Evolutionary conservation across 2,888 invertebrate species (phyloP), one percentile per base, ranked within the genome.

Genomic region (Erebia aethiops): DNA sequence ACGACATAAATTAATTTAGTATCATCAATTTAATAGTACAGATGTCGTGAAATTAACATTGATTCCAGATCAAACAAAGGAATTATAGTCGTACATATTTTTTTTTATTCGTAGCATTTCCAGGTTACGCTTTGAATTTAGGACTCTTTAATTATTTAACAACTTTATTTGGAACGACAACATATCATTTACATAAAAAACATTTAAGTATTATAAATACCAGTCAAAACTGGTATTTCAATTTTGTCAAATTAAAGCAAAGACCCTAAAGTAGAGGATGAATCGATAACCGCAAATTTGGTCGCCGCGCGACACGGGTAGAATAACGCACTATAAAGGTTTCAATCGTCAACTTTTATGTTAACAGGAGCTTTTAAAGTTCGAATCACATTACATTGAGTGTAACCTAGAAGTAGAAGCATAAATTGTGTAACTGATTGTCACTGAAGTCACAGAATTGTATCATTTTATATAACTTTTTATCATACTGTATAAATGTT

Each of bases 201-300:
- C n/a, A 21, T 49, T 49, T 62, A 21, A 62, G 13, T 18, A 13
- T 8, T 56, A 26, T 26, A 3, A 26, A 26, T 14, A 63, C 67
- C 57, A n/a, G n/a, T 67, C 21, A 10, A 60, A n/a, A n/a, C n/a
- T n/a, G n/a, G n/a, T n/a, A n/a, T n/a, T 57, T 51, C 49, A 49
- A 58, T 35, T 60, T n/a, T 16, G 49, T 35, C 49, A 67, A 56
- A 57, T 41, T 43, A 65, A 43, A 67, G 26, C 51, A 58, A 54
- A 21, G n/a, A 41, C 56, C 26, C 49, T 21, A 49, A 67, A 46
- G 43, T 52, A 43, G 51, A 14, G 58, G 14, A 68, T 54, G 35
- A 70, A 68, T 71, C 68, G 43, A 71, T 71, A 74, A 74, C 74
- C 74, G 58, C 74, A 74, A 51, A 64, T 66, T 71, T 18, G 35